Evolutionary conservation across 2,797 vertebrate species (phyloP).

Genomic region (Salmo trutta): DNA sequence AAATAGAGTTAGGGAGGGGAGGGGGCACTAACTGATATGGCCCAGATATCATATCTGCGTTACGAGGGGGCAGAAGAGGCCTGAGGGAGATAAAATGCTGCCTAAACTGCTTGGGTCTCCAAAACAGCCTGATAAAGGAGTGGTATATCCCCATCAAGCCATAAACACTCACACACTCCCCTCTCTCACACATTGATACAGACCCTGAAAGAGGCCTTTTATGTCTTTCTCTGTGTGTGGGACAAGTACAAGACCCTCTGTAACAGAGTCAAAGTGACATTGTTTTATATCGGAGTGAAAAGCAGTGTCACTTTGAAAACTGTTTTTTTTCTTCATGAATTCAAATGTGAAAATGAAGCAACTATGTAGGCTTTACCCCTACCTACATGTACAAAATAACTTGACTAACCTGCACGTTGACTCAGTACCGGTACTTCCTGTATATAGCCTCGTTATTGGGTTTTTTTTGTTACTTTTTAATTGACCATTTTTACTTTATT

Average conservation of each 20-base stretch:
- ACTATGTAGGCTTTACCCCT: too few relatives aligned
- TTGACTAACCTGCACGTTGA: too few relatives aligned
- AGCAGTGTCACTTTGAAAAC: not conserved
- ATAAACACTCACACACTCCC: conserved; percentile 27
- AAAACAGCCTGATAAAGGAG: conserved; percentile 52
- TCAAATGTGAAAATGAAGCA: not conserved
- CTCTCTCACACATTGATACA: not conserved
- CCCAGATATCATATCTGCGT: conserved; percentile 54
- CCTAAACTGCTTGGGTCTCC: conserved; percentile 41
- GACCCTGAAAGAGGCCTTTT: not conserved
- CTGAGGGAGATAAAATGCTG: conserved; percentile 43
- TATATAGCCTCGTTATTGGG: too few relatives aligned
- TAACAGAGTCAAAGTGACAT: not conserved
- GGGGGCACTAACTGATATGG: conserved; percentile 31
- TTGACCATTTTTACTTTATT: too few relatives aligned
- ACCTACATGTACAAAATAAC: too few relatives aligned
- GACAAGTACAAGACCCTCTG: not conserved
- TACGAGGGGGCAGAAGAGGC: conserved; percentile 49
- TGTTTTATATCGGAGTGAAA: not conserved
- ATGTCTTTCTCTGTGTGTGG: not conserved
- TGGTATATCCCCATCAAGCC: conserved; percentile 36
- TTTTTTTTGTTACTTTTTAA: too few relatives aligned
- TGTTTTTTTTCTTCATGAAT: not conserved
- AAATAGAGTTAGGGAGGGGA: not conserved
- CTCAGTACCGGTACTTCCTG: too few relatives aligned